Percentiles rank a stretch among this genome's conserved stretches.
phyloP scores from a whole-genome alignment of 2,113 vertebrate genomes.

The Crotalus helleri region DNA sequence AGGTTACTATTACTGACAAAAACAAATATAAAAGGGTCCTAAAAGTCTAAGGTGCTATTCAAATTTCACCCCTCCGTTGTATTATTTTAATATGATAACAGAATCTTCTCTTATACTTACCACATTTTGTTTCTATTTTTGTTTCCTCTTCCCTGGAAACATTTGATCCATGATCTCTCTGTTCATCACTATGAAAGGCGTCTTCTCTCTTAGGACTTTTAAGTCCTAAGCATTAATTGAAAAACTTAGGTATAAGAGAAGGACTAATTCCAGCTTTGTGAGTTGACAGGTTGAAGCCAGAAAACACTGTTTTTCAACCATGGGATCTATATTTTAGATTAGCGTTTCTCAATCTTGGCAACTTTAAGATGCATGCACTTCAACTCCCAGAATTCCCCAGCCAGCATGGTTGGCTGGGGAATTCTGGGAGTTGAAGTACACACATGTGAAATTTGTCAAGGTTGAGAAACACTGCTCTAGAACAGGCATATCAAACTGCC shows the following conservation, averaged over 20 bases:
- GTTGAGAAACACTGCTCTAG: background rate
- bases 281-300: background rate
- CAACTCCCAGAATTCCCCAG: background rate
- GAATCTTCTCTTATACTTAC: background rate
- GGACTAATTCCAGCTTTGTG: background rate
- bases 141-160: background rate
- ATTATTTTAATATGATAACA: slow-evolving; percentile 60
- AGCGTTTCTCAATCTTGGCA: background rate
- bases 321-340: background rate
- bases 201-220: background rate
- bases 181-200: background rate
- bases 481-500: background rate
- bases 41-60: slow-evolving; percentile 49
- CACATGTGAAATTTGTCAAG: background rate
- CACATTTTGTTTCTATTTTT: background rate
- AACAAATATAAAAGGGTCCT: slow-evolving; percentile 66
- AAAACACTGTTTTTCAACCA: background rate
- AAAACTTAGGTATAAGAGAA: background rate
- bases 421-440: background rate
- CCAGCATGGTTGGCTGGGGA: background rate
- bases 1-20: slow-evolving; percentile 73
- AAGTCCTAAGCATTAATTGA: background rate
- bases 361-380: background rate
- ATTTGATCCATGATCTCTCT: background rate
- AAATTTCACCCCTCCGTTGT: slow-evolving; percentile 48